phyloP scores from a whole-genome alignment of 2,113 vertebrate genomes.

The Bubo blakistoni region DNA sequence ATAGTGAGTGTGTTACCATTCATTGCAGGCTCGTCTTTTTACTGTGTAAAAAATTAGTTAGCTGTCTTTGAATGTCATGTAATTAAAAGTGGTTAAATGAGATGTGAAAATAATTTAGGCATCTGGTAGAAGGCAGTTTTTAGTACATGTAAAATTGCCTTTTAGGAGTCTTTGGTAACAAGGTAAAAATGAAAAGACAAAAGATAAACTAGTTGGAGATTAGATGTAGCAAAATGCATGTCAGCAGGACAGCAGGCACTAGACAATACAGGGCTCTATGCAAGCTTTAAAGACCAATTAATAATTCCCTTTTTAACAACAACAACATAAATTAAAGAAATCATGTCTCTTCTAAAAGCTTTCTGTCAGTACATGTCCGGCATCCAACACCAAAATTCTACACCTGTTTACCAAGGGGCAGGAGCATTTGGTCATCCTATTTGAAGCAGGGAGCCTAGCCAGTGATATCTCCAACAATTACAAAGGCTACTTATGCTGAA shows the following conservation, averaged over 20 bases:
- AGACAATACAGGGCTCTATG: neutral
- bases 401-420: neutral
- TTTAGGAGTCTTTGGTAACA: neutral
- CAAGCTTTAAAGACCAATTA: neutral
- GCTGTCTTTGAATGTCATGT: neutral
- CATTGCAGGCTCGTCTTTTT: neutral
- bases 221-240: neutral
- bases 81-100: slow-evolving; percentile 9
- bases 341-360: neutral
- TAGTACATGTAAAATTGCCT: neutral
- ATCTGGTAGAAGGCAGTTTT: neutral
- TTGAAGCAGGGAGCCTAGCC: neutral
- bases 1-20: neutral
- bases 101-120: neutral
- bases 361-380: neutral
- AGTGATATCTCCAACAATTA: neutral
- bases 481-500: neutral
- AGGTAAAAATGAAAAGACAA: neutral
- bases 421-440: neutral
- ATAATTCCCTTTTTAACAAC: neutral
- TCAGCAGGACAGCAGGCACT: neutral
- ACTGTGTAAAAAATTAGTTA: neutral
- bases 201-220: neutral
- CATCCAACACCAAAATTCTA: neutral
- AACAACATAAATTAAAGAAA: neutral